A percentile compares a stretch with the other conserved stretches of the same genome.
phyloP scores from a whole-genome alignment of 2,797 vertebrate species.

The Mormyrops attenuatus region DNA sequence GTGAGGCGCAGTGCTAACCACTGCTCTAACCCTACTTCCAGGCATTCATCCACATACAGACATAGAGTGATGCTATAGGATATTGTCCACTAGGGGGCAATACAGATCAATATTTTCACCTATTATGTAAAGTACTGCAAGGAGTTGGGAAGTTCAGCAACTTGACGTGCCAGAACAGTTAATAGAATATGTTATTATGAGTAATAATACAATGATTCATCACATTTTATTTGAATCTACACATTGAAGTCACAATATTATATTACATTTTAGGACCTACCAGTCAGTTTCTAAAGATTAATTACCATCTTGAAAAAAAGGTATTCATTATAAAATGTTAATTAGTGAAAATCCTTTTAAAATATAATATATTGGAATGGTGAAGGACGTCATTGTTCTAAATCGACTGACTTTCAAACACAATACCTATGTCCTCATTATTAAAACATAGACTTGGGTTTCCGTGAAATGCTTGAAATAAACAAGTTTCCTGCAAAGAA shows the following conservation, averaged over 20 bases:
- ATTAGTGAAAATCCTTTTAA: background rate
- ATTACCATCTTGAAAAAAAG: background rate
- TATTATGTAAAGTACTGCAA: background rate
- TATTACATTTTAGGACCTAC: background rate
- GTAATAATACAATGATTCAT: background rate
- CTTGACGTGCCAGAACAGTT: background rate
- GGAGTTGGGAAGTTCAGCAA: background rate
- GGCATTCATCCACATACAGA: background rate
- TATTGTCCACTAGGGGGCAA: constrained; percentile 11
- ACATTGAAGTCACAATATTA: background rate
- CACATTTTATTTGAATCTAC: background rate
- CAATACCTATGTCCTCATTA: background rate
- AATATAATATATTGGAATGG: background rate
- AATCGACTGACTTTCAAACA: background rate
- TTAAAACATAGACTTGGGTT: background rate
- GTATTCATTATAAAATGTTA: background rate
- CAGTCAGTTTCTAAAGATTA: background rate
- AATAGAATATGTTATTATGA: background rate
- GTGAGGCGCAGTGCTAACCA: background rate
- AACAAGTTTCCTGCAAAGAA: background rate
- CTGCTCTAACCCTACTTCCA: background rate
- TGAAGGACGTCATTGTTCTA: background rate
- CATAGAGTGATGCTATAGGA: background rate
- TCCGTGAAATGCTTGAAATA: background rate
- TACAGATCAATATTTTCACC: background rate